phyloP scores from a whole-genome alignment of 2,113 vertebrate species.

The Hyla sarda region DNA sequence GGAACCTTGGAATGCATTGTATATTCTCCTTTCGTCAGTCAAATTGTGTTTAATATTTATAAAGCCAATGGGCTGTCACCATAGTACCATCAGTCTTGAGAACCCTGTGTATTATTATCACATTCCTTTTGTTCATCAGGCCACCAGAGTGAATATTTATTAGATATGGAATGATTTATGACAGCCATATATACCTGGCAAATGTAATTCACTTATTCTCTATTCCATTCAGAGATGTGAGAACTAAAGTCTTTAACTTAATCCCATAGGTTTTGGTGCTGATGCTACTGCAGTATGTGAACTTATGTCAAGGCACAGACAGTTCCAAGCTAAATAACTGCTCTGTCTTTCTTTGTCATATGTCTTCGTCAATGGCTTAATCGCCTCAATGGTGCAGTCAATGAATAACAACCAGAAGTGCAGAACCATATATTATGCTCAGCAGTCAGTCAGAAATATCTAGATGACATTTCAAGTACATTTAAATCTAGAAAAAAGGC shows the following conservation, averaged over 20 bases:
- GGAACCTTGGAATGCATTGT: neutral
- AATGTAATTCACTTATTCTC: conserved; percentile 28
- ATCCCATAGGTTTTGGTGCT: conserved; percentile 21
- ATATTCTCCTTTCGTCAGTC: conserved; percentile 5
- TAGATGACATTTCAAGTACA: no score
- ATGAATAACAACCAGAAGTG: no score
- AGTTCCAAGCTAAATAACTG: no score
- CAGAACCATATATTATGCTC: no score
- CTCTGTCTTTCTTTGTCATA: no score
- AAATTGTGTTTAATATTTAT: conserved; percentile 45
- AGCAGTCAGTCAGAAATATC: no score
- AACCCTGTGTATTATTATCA: neutral
- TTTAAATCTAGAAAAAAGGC: no score
- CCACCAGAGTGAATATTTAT: conserved; percentile 31
- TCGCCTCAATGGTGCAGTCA: no score
- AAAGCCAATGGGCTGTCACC: conserved; percentile 22
- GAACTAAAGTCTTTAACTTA: conserved; percentile 41
- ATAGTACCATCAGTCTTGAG: conserved; percentile 7
- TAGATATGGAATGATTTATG: conserved; percentile 40
- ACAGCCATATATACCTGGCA: conserved; percentile 19
- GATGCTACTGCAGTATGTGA: neutral
- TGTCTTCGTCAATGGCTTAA: no score
- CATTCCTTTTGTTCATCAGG: conserved; percentile 8
- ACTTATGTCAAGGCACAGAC: neutral
- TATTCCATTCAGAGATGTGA: conserved; percentile 10